These are phyloP conservation scores for Tethea ocularis DNA, from an alignment of 2,888 invertebrate genomes.

Conservation along the genomic window DNA sequence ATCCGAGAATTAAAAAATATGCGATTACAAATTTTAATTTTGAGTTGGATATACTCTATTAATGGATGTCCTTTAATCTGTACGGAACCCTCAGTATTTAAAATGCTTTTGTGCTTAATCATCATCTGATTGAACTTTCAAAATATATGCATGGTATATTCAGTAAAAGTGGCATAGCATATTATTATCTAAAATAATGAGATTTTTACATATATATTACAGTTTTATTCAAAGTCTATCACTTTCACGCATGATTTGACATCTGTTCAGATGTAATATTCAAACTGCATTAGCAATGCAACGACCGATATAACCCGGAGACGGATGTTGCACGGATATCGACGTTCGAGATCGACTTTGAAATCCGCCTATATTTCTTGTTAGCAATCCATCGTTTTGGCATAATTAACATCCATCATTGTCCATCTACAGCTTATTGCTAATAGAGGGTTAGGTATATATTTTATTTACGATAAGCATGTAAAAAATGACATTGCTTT, in stretches of 20 bases:
- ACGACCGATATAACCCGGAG: conserved; percentile 2
- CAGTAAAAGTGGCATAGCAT: too few species aligned
- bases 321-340: conserved; percentile 3
- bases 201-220: too few species aligned
- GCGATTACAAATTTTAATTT: too few species aligned
- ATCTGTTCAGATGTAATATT: conserved; percentile 1
- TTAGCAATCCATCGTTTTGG: background rate
- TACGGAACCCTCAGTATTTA: too few species aligned
- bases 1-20: too few species aligned
- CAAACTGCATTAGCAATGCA: background rate
- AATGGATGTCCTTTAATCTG: too few species aligned
- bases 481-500: background rate
- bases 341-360: background rate
- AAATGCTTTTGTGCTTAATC: too few species aligned
- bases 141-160: too few species aligned
- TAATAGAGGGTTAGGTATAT: background rate
- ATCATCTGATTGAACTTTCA: too few species aligned
- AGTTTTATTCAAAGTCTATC: background rate
- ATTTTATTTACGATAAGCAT: background rate
- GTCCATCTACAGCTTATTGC: background rate
- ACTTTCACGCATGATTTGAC: background rate
- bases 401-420: background rate
- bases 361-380: background rate
- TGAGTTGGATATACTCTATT: too few species aligned
- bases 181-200: too few species aligned